Evolutionary conservation across 2,888 invertebrate genomes (phyloP).

Genomic region (Ormyrus rosae): DNA sequence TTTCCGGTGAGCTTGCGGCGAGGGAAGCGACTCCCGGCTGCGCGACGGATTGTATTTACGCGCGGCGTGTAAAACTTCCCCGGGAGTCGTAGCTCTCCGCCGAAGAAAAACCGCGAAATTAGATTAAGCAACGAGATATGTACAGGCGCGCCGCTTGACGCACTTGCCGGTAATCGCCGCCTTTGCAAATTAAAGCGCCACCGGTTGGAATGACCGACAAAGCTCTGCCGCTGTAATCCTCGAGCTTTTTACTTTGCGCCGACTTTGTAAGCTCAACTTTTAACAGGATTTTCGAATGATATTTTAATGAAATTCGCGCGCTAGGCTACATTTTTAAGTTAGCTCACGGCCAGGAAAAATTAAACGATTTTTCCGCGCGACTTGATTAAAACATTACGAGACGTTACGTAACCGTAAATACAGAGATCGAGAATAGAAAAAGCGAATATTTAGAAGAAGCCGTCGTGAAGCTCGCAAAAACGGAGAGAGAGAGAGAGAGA

Average conservation of each 20-base stretch:
- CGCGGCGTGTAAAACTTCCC: conserved; percentile 16
- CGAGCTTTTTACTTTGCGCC: conserved; percentile 3
- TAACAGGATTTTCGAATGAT: conserved; percentile 5
- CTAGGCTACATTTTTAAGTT: neutral
- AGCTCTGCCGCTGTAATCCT: conserved; percentile 23
- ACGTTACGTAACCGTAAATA: no score
- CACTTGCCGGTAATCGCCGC: conserved; percentile 5
- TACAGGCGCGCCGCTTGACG: neutral
- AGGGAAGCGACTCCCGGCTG: neutral
- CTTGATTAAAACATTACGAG: no score
- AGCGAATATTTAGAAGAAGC: no score
- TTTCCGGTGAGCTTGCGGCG: neutral
- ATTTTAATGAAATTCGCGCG: neutral
- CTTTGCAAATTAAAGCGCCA: conserved; percentile 21
- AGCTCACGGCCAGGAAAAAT: neutral
- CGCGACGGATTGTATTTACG: conserved; percentile 30
- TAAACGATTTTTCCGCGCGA: neutral
- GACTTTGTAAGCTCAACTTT: neutral
- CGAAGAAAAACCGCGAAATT: conserved; percentile 19
- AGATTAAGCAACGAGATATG: conserved; percentile 45
- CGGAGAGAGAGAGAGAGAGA: neutral
- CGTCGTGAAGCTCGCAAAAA: neutral
- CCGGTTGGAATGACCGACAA: neutral
- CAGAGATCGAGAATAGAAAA: no score
- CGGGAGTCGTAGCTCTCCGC: conserved; percentile 33